phyloP scores from a whole-genome alignment of 2,888 invertebrate species.

The Dioctria linearis region DNA sequence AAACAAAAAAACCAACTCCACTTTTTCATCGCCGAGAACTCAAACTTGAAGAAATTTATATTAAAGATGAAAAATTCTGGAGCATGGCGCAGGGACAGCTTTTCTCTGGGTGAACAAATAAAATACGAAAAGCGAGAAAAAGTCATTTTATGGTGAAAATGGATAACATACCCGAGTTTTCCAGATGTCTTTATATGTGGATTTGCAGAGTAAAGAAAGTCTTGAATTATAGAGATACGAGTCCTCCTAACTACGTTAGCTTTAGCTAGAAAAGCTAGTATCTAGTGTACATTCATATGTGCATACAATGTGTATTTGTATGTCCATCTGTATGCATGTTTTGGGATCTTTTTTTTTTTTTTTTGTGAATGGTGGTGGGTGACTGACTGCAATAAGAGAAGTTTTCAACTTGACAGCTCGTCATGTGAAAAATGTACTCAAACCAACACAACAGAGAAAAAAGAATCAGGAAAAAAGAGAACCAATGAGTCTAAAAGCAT shows the following conservation, averaged over 20 bases:
- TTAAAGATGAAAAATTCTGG: slow-evolving; percentile 2
- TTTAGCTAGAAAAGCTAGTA: too few relatives aligned
- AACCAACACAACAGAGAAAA: too few relatives aligned
- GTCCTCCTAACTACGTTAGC: too few relatives aligned
- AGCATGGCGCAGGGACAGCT: not conserved
- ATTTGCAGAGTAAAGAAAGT: slow-evolving; percentile 13
- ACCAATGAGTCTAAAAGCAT: slow-evolving; percentile 42
- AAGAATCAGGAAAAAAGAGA: not conserved
- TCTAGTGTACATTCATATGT: too few relatives aligned
- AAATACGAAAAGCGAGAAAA: not conserved
- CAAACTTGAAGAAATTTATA: slow-evolving; percentile 4
- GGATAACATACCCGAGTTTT: slow-evolving; percentile 15
- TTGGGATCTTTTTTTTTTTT: too few relatives aligned
- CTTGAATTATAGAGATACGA: slow-evolving; percentile 13
- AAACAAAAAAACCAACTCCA: not conserved
- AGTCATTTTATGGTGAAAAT: slow-evolving; percentile 23
- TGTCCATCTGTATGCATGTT: too few relatives aligned
- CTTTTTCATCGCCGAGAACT: not conserved
- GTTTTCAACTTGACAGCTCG: slow-evolving; percentile 13
- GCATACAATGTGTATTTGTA: too few relatives aligned
- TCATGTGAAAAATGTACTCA: slow-evolving; percentile 6
- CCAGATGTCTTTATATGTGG: slow-evolving; percentile 13
- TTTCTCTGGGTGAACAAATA: not conserved
- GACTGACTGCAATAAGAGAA: not conserved
- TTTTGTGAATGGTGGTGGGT: too few relatives aligned